Percentiles rank a stretch among this genome's conserved stretches.
Conservation (phyloP, 2,888 invertebrate genomes). For the Brassicogethes aeneus region DNA sequence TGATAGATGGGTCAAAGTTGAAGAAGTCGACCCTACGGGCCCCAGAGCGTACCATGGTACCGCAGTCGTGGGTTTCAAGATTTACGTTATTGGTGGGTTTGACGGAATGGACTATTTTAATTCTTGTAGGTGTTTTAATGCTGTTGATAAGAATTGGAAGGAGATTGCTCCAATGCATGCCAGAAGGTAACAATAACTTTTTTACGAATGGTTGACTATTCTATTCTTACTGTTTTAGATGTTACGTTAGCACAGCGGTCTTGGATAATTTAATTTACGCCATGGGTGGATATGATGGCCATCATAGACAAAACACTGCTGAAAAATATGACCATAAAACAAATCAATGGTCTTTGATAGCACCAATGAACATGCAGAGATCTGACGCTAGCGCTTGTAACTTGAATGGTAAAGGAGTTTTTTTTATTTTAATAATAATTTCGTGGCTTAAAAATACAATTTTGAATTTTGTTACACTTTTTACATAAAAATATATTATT, state of each 20-base stretch:
- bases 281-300: slow-evolving; percentile 83
- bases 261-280: slow-evolving; percentile 72
- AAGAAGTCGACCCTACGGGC: slow-evolving; percentile 72
- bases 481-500: no score
- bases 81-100: slow-evolving; percentile 88
- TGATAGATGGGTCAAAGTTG: slow-evolving; percentile 79
- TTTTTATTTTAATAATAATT: no score
- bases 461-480: no score
- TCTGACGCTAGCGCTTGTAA: slow-evolving; percentile 90
- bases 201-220: no score
- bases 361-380: slow-evolving; percentile 80
- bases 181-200: no score
- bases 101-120: slow-evolving; percentile 49
- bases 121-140: slow-evolving; percentile 55
- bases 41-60: slow-evolving; percentile 92
- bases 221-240: no score
- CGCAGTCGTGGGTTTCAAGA: slow-evolving; percentile 73
- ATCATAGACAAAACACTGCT: slow-evolving; percentile 76
- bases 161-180: slow-evolving; percentile 89
- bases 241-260: slow-evolving; percentile 80
- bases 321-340: slow-evolving; percentile 75
- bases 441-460: no score
- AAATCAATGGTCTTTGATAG: slow-evolving; percentile 83
- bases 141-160: slow-evolving; percentile 73
- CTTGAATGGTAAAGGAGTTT: slow-evolving; percentile 53